phyloP scores from a whole-genome alignment of 1,140 invertebrate species.

The Aricia agestis region DNA sequence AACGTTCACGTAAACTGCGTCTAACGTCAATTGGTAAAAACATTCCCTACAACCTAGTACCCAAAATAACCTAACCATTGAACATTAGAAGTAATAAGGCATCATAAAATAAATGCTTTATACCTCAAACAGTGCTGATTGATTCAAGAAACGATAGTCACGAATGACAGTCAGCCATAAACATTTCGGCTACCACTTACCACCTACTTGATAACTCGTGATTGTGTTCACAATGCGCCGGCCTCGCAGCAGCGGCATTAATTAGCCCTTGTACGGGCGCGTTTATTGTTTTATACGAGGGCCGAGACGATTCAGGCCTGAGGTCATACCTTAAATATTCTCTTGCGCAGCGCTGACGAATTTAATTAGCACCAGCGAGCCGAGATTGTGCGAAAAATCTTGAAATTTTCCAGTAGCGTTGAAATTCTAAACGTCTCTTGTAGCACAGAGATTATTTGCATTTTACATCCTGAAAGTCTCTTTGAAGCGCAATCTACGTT shows the following conservation, averaged over 20 bases:
- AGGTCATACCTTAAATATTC: neutral
- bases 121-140: neutral
- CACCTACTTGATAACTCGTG: neutral
- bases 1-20: too few species aligned
- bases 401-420: neutral
- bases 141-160: neutral
- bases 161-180: neutral
- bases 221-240: neutral
- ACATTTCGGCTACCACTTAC: neutral
- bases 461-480: neutral
- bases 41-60: too few species aligned
- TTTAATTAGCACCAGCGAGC: neutral
- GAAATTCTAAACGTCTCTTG: neutral
- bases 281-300: constrained; percentile 8
- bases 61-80: too few species aligned
- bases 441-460: neutral
- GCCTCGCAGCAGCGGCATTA: neutral
- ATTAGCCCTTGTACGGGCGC: constrained; percentile 2
- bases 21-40: too few species aligned
- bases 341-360: neutral
- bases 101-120: too few species aligned
- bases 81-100: too few species aligned
- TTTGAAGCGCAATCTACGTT: neutral
- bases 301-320: neutral
- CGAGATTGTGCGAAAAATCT: neutral